Evolutionary conservation across 1,140 invertebrate species (phyloP), one percentile per base, ranked within the genome.

Genomic region (Papilio helenus): DNA sequence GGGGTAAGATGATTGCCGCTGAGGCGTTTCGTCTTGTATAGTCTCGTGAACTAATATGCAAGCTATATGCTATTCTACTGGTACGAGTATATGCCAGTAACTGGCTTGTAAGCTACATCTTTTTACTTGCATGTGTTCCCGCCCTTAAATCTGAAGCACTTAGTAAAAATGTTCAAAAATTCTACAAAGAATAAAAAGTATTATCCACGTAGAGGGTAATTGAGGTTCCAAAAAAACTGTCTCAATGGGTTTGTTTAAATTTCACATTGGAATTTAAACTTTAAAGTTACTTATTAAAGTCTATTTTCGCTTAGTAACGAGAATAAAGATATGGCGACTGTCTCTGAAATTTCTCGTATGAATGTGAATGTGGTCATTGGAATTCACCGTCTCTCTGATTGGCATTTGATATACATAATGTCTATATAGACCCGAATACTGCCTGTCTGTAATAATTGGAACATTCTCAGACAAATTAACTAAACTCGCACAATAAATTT

Each of bases 261-360:
- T 65, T 29, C 1, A 29, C 61, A 65, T 16, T 65, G 23, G 3
- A 65, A 65, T 65, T 26, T 29, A 29, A 65, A 29, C 61, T 16
- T 29, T 65, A 26, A 16, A 4, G 2, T 3, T 26, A 29, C 12
- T 1, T 16, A 0, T 16, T 65, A 65, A 65, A 12, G 23, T 65
- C 3, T 65, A 29, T 16, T 65, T 65, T 65, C 14, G 61, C 12
- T 65, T 29, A 16, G 2, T 3, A 29, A 16, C 4, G 10, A 29
- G 23, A 65, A 65, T 26, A 65, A 65, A 65, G 61, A 65, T 29
- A 29, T 16, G 16, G 14, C 10, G 61, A 65, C 61, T 26, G 16
- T 65, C 61, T 29, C 61, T 65, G 61, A 65, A 65, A 65, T 65
- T 65, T 29, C 61, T 29, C 26, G 12, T 65, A 65, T 65, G 26